Percentiles rank a stretch among this genome's conserved stretches.
These are phyloP conservation scores for Euura lappo DNA, from an alignment of 1,140 invertebrate genomes.

Conservation along the genomic window DNA sequence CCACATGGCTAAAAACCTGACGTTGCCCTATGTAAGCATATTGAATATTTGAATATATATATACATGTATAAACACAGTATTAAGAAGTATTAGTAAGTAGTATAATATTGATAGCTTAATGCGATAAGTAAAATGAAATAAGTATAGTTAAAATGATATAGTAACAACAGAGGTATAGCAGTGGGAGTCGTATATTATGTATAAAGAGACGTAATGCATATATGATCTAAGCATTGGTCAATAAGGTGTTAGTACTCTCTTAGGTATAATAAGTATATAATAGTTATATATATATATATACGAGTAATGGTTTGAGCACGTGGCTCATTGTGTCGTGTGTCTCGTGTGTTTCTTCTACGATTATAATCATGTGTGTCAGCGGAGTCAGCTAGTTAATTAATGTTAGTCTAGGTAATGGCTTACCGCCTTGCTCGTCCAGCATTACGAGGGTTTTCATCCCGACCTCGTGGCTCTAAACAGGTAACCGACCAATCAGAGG, in stretches of 20 bases:
- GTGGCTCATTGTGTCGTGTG: no score
- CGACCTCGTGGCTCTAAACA: slow-evolving; percentile 91
- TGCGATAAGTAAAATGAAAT: no score
- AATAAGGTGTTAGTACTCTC: slow-evolving; percentile 46
- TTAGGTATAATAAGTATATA: slow-evolving; percentile 14
- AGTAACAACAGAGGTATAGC: no score
- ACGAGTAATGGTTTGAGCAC: no score
- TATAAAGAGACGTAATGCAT: slow-evolving; percentile 9
- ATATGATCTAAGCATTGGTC: slow-evolving; percentile 37
- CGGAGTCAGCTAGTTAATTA: not conserved
- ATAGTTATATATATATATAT: slow-evolving; percentile 15
- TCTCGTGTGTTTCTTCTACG: not conserved
- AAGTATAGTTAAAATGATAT: no score
- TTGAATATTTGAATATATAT: no score
- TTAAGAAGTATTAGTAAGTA: no score
- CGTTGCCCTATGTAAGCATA: no score
- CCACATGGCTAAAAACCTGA: no score
- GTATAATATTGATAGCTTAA: no score
- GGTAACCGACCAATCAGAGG: slow-evolving; percentile 62
- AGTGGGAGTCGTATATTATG: not conserved
- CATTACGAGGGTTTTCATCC: slow-evolving; percentile 93
- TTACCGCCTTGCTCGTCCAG: slow-evolving; percentile 96
- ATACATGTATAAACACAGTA: no score
- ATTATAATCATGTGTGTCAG: not conserved
- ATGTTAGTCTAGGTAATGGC: slow-evolving; percentile 55